Percentiles rank a stretch among this genome's conserved stretches.
Evolutionary conservation across 2,113 vertebrate genomes (phyloP).

Genomic region (Myrmecophaga tridactyla): DNA sequence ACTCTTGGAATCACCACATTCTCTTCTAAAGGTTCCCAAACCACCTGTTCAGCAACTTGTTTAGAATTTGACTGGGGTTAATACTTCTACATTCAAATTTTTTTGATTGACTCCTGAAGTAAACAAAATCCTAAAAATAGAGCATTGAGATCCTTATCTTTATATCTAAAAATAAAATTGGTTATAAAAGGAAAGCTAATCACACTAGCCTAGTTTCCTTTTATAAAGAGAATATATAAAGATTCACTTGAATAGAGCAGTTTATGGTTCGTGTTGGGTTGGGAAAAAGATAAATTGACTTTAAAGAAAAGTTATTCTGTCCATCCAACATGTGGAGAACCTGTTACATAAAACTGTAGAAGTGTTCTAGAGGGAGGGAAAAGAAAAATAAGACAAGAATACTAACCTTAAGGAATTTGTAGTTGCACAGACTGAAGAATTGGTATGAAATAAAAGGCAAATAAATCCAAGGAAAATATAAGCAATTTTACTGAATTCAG

Average conservation of each 20-base stretch:
- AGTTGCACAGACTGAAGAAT: neutral
- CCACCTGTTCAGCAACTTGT: neutral
- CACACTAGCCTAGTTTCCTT: neutral
- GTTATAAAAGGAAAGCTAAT: slow-evolving; percentile 14
- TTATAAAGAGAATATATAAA: neutral
- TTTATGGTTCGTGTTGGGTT: neutral
- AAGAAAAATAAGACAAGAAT: neutral
- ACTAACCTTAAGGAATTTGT: neutral
- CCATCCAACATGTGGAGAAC: neutral
- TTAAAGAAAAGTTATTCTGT: neutral
- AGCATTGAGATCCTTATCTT: slow-evolving; percentile 27
- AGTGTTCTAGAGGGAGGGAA: neutral
- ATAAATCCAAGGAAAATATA: neutral
- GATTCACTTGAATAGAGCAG: neutral
- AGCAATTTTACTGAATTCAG: neutral
- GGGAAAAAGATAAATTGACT: neutral
- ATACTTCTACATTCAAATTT: slow-evolving; percentile 12
- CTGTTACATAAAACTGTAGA: neutral
- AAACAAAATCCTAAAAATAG: slow-evolving; percentile 31
- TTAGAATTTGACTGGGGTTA: neutral
- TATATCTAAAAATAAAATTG: slow-evolving; percentile 29
- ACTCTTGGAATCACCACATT: neutral
- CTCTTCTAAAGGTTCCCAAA: neutral
- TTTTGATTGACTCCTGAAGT: neutral
- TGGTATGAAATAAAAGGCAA: neutral